Conservation (phyloP, 2,888 invertebrate species). For the Blastobasis adustella region DNA sequence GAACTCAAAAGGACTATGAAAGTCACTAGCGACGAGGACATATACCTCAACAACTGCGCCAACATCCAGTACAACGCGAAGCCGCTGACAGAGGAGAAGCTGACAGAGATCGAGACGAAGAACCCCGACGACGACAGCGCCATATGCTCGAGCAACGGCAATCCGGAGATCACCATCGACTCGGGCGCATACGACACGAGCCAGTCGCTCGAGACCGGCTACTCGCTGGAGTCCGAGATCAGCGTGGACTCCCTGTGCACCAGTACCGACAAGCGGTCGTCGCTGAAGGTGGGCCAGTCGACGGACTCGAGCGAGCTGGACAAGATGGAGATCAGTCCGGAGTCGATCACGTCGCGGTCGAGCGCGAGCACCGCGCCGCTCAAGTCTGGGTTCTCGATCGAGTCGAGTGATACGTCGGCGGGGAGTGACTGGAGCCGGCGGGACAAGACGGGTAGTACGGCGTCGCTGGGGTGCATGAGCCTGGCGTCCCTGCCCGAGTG, state of each 20-base stretch:
- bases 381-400: conserved; percentile 75
- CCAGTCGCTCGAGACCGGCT: conserved; percentile 68
- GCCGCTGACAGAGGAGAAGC: conserved; percentile 46
- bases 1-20: conserved; percentile 63
- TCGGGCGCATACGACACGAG: conserved; percentile 65
- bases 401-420: conserved; percentile 78
- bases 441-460: conserved; percentile 76
- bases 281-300: conserved; percentile 77
- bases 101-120: conserved; percentile 52
- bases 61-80: conserved; percentile 57
- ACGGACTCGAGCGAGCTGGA: conserved; percentile 80
- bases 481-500: conserved; percentile 79
- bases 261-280: conserved; percentile 72
- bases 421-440: conserved; percentile 76
- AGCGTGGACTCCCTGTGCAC: conserved; percentile 75
- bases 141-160: conserved; percentile 64
- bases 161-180: conserved; percentile 68
- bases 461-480: conserved; percentile 77
- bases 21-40: conserved; percentile 61
- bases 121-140: conserved; percentile 69
- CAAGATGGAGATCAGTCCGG: conserved; percentile 72
- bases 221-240: conserved; percentile 72
- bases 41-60: conserved; percentile 64
- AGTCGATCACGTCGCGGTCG: conserved; percentile 66
- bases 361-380: conserved; percentile 70